These are phyloP conservation scores for Anneissia japonica DNA, from an alignment of 35 echinoderm and acorn worm genomes.

Conservation along the genomic window DNA sequence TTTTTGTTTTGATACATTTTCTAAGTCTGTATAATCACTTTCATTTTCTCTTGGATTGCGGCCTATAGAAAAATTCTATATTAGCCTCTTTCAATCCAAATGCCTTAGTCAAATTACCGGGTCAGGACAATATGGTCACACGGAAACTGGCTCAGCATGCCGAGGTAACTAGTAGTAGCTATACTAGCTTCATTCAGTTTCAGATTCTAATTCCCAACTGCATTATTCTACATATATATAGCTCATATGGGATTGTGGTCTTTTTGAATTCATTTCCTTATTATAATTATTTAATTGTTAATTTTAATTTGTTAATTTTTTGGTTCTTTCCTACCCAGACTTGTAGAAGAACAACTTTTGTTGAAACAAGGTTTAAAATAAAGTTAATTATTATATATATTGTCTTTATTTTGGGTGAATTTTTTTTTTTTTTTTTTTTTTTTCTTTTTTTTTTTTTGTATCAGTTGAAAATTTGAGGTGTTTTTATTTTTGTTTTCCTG, in stretches of 20 bases:
- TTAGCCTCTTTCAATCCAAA: slow-evolving; percentile 93
- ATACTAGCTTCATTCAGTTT: too few species aligned
- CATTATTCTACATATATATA: too few species aligned
- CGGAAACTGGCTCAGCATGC: neutral
- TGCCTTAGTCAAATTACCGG: slow-evolving; percentile 87
- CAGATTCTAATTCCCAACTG: too few species aligned
- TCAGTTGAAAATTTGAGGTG: too few species aligned
- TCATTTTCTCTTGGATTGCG: neutral
- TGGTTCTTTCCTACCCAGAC: neutral
- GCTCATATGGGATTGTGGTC: too few species aligned
- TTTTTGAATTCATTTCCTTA: too few species aligned
- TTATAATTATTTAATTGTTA: too few species aligned
- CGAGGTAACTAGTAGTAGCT: neutral
- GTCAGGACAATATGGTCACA: slow-evolving; percentile 49
- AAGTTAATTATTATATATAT: slow-evolving; percentile 9
- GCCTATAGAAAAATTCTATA: slow-evolving; percentile 84
- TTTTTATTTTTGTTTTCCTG: neutral
- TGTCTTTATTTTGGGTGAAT: too few species aligned
- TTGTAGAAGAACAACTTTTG: neutral
- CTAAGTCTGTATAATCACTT: neutral
- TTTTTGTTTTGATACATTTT: neutral
- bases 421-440: too few species aligned
- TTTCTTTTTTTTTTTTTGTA: too few species aligned
- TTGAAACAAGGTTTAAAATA: slow-evolving; percentile 6
- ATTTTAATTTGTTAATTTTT: neutral